Evolutionary conservation across 2,113 vertebrate species (phyloP), one percentile per base, ranked within the genome.

Genomic region (Trichechus manatus): DNA sequence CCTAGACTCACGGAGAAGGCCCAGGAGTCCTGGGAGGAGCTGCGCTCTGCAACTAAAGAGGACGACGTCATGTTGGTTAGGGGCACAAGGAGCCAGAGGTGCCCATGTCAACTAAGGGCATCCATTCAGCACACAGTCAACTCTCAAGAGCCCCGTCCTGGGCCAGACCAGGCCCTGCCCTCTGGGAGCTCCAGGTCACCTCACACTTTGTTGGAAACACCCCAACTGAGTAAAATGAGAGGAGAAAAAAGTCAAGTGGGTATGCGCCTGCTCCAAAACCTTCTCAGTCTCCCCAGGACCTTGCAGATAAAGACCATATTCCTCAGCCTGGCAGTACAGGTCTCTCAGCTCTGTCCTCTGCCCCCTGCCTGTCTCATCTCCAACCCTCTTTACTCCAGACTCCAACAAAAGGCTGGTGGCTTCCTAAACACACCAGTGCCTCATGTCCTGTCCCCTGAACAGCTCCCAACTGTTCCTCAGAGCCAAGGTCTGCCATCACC

Each of bases 1-100:
- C 99, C 99, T 20, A 99, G 98, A 23, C 99, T 99, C 96, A 99
- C 98, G 0, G 99, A 99, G 98, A 99, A 99, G 8, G 99, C 98
- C 99, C 99, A 99, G 56, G 99, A 98, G 31, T 98, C 99, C 98
- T 97, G 85, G 3, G 97, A 17, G 50, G 68, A 81, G 59, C 87
- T 81, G 39, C 97, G 23, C 85, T 97, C 97, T 15, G 96, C 75
- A 68, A 89, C 98, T 98, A 33, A 19, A 31, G 33, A 31, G 31
- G 29, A n/a, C 0, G 6, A 75, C 33, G 7, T 36, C 2, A 9
- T 3, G 22, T 72, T 15, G 9, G 79, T 13, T 15, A 3, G 15
- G n/a, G 74, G 31, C 0, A 0, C 5, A 4, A 19, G 17, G 5
- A 5, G 13, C 6, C 5, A 6, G 56, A 31, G 31, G 11, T 0